Base-by-base conservation (phyloP, 2,113 vertebrate genomes). In the Lamprotornis superbus region DNA sequence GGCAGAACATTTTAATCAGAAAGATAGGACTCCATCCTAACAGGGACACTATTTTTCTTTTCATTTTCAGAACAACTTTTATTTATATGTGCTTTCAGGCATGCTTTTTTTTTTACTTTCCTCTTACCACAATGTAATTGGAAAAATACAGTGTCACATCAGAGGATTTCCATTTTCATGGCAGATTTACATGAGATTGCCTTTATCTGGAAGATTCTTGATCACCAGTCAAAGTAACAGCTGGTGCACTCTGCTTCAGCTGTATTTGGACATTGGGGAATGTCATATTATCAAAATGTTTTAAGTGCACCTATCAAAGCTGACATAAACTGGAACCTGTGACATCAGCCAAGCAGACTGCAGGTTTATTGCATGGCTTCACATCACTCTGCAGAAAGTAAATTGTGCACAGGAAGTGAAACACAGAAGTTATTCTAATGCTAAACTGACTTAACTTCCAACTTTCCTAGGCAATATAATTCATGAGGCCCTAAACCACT, bases 161-260 rank as follows among this genome's bases (percentile, higher is more conserved):
- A 80, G 42, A 78, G 24, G 31, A 71, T 96, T 93, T 86, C 86
- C 60, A 93, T 93, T 97, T 95, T 96, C 95, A 93, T 82, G 64
- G 94, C 87, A 95, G 77, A 94, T 97, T 97, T 97, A 93, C 83
- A 95, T 91, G 64, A 84, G 78, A 96, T 88, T 96, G 90, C 83
- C 91, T 96, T 92, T 93, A 84, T 91, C 91, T 64, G 42, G 64
- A 68, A 92, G 75, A 93, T 83, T 94, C 91, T 95, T 95, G 94
- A 96, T 95, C 94, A 79, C 83, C 55, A 94, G 83, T 96, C 90
- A 91, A 94, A 83, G 93, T 56, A 96, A 89, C 96, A 97, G 96
- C 95, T 97, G 95, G 89, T 87, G 68, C 87, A 89, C 83, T 78
- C 80, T 86, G 81, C 88, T 93, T 91, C 83, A 94, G 88, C 64